These are phyloP conservation scores for Amphimallon solstitiale DNA, from an alignment of 2,888 invertebrate genomes.

Conservation along the genomic window DNA sequence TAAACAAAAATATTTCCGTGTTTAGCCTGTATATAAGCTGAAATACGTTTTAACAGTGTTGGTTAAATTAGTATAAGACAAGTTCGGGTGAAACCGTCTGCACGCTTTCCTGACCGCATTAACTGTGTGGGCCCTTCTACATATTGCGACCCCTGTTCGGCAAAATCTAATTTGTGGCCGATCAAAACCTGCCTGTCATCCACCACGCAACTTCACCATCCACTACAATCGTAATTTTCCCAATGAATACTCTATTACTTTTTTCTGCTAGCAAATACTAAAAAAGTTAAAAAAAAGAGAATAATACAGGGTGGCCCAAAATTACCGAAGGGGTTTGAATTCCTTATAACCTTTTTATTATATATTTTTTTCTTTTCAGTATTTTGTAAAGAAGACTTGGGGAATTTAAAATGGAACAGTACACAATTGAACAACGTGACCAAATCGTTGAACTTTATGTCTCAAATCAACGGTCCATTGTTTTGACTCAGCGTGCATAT, in stretches of 20 bases:
- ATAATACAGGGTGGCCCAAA: no score
- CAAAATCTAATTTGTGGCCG: constrained; percentile 57
- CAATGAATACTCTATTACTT: not conserved
- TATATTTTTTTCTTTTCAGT: no score
- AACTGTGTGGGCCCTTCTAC: constrained; percentile 42
- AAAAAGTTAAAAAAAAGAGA: no score
- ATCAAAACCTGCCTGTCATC: constrained; percentile 58
- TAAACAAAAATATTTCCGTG: constrained; percentile 7
- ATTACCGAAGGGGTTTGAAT: no score
- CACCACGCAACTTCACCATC: constrained; percentile 50
- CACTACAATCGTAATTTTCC: constrained; percentile 5
- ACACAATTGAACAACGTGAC: no score
- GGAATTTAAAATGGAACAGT: no score
- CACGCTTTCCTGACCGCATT: constrained; percentile 51
- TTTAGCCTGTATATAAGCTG: constrained; percentile 36
- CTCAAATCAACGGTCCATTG: no score
- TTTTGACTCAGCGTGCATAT: no score
- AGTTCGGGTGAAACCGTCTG: constrained; percentile 44
- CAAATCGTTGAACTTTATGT: no score
- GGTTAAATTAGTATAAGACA: constrained; percentile 45
- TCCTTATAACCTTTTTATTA: no score
- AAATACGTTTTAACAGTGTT: constrained; percentile 50
- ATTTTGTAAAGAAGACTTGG: no score
- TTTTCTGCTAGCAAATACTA: no score
- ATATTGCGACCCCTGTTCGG: constrained; percentile 46